Evolutionary conservation across 2,888 invertebrate species (phyloP).

Genomic region (Leuctra nigra): DNA sequence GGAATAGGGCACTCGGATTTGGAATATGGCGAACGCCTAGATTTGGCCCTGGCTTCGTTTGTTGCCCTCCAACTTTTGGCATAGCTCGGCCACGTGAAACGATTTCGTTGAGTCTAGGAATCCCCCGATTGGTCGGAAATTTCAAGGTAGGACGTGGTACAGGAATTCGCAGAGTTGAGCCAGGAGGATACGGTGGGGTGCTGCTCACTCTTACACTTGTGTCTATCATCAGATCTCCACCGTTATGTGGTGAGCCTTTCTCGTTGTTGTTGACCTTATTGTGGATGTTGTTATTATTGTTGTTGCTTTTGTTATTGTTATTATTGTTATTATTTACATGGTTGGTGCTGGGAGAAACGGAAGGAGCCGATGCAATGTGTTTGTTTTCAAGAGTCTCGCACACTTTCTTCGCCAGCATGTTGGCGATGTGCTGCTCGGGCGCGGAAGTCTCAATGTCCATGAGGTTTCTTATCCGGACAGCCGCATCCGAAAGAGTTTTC

Average conservation of each 20-base stretch:
- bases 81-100: constrained; percentile 32
- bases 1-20: constrained; percentile 53
- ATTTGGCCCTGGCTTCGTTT: constrained; percentile 42
- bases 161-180: constrained; percentile 23
- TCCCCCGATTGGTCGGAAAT: not conserved
- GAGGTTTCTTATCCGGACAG: constrained; percentile 36
- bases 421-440: not conserved
- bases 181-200: not conserved
- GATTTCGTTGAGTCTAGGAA: constrained; percentile 45
- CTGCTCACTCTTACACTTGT: not conserved
- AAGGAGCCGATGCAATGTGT: constrained; percentile 13
- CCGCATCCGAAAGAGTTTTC: constrained; percentile 45
- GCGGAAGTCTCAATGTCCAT: constrained; percentile 30
- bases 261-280: not conserved
- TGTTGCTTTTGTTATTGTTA: not conserved
- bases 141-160: constrained; percentile 20
- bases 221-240: no score
- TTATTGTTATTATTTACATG: not conserved
- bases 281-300: not conserved
- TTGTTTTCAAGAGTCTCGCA: no score
- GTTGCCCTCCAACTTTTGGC: constrained; percentile 14
- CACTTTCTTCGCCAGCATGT: not conserved
- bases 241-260: not conserved
- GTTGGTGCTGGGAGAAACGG: not conserved
- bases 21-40: constrained; percentile 57